Evolutionary conservation across 2,888 invertebrate species (phyloP), one percentile per base, ranked within the genome.

Genomic region (Hydriomena furcata): DNA sequence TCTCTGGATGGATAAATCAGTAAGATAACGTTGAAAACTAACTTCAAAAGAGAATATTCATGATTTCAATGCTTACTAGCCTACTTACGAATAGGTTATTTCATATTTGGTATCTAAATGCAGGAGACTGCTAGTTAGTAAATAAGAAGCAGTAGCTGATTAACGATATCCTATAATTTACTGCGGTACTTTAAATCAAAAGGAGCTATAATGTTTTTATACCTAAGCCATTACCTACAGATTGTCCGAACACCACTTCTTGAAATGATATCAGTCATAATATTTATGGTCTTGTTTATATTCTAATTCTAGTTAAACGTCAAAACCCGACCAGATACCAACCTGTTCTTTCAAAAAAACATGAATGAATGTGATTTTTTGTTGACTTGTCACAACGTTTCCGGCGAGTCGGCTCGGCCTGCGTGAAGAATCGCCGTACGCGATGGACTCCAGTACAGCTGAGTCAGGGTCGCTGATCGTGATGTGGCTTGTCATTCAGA

Each of bases 341-440:
- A 83, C 83, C 83, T 80, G 86, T 82, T 78, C 65, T 57, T 68
- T 55, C 57, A 61, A 59, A 82, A 87, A 84, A 74, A 85, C 71
- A 82, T 87, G 85, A 88, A 88, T 86, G 88, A 80, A 83, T 82
- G 79, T 79, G 64, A 77, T 82, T 89, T 90, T 90, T 90, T 89
- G 87, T 90, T 74, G 71, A 86, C 86, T 84, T 87, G 88, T 87
- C 85, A 78, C 76, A 85, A 76, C 71, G 81, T 87, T 89, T 89
- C 89, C 89, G 88, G 85, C 76, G 73, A 70, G 68, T 67, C 76
- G 68, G 55, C n/a, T n/a, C 61, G 65, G 67, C 71, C 73, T 75
- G 82, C 89, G 87, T 90, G 85, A 80, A 79, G 84, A 90, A 90
- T 90, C 77, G 85, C 54, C 71, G 82, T 83, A 89, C 89, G 89